Conservation (phyloP, 2,797 vertebrate genomes). For the Phataginus tricuspis region DNA sequence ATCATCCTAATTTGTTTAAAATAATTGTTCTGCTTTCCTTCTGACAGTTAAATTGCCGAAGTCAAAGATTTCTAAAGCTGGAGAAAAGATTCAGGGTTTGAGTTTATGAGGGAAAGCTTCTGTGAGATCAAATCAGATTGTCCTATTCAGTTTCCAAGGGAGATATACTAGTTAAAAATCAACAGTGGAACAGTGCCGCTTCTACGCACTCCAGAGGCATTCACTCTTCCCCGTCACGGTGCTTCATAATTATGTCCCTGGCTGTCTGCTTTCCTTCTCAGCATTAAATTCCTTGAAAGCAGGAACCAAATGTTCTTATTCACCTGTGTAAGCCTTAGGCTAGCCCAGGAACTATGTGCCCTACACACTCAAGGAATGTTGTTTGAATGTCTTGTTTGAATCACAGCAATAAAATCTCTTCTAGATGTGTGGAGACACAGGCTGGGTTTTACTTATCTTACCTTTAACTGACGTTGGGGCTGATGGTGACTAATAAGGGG, state of each 20-base stretch:
- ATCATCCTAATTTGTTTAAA: conserved; percentile 5
- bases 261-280: not conserved
- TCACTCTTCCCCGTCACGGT: not conserved
- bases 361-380: not conserved
- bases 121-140: not conserved
- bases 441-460: not conserved
- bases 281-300: not conserved
- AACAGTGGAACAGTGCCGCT: not conserved
- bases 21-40: not conserved
- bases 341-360: not conserved
- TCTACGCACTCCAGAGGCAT: not conserved
- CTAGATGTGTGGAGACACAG: not conserved
- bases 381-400: not conserved
- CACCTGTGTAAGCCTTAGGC: not conserved
- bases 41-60: not conserved
- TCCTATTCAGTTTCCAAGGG: not conserved
- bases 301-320: not conserved
- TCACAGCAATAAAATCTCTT: not conserved
- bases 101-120: not conserved
- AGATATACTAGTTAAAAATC: conserved; percentile 11
- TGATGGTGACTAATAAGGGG: not conserved
- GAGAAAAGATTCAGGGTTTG: not conserved
- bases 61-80: not conserved
- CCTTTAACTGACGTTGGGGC: not conserved
- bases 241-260: not conserved